Evolutionary conservation across 2,888 invertebrate genomes (phyloP), one percentile per base, ranked within the genome.

Genomic region (Drosophila longiperda): DNA sequence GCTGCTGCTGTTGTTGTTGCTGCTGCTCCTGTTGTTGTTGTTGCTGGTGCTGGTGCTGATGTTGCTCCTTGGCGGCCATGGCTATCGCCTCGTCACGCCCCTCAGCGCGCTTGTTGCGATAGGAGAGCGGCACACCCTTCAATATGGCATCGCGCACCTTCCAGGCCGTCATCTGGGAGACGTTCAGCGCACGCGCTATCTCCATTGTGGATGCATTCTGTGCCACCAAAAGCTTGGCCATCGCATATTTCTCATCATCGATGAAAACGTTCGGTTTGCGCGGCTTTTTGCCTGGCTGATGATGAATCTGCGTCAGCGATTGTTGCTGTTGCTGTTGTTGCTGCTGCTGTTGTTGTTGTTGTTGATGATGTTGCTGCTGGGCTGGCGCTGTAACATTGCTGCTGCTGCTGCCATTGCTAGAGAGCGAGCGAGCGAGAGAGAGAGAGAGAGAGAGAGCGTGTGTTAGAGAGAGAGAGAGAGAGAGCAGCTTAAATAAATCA

Each of bases 141-240:
- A 92, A 80, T 68, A 93, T 93, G 73, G 92, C 92, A 82, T 93
- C 93, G 23, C 93, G 90, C 62, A 93, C 82, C 78, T 93, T 93
- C 93, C 93, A 93, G 45, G 93, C 93, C 32, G 93, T 93, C 93
- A 93, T 93, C 76, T 93, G 93, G 6, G 93, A 93, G 26, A 93
- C 92, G 73, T 93, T 92, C 23, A 93, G 65, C 3, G 91, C 91
- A n/a, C 92, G 85, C 1, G 93, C 93, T 32, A 93, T 92, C 77
- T 93, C 93, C 92, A 93, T 92, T 34, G 93, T 93, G 40, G 93
- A 92, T 23, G 92, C 83, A 70, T 92, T 92, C 73, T 93, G 92
- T 4, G 91, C 91, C 59, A 93, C 92, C 59, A 93, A 68, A 74
- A 91, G 73, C 74, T 93, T 93, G 62, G 93, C 93, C 91, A 92